Evolutionary conservation across 2,888 invertebrate genomes (phyloP).

Genomic region (Dryadula phaetusa): DNA sequence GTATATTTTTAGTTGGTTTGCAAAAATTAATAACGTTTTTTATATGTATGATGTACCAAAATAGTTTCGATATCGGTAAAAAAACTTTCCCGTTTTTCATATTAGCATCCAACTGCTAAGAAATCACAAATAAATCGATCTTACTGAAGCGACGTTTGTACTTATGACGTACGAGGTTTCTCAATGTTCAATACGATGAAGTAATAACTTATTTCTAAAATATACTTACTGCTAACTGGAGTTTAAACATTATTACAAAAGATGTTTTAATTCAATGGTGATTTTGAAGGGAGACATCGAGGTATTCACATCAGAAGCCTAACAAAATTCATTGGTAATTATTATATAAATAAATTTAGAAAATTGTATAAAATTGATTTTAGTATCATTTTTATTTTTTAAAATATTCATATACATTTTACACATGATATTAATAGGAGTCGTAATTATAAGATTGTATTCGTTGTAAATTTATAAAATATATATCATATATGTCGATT

Average conservation of each 20-base stretch:
- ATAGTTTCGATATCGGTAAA: neutral
- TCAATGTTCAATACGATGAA: constrained; percentile 4
- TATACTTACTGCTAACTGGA: neutral
- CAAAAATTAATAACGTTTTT: too few species aligned
- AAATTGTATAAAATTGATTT: too few species aligned
- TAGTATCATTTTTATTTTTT: too few species aligned
- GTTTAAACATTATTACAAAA: neutral
- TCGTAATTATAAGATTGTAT: too few species aligned
- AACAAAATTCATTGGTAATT: neutral
- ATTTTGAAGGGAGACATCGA: neutral
- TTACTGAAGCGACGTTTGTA: neutral
- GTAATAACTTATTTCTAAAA: constrained; percentile 2
- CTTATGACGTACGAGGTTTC: constrained; percentile 27
- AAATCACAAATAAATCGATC: constrained; percentile 17
- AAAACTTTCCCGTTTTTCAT: constrained; percentile 23
- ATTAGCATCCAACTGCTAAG: constrained; percentile 20
- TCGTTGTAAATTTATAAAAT: too few species aligned
- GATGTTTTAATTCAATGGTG: neutral
- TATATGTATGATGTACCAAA: too few species aligned
- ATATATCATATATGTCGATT: too few species aligned
- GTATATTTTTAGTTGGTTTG: constrained; percentile 1
- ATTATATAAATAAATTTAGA: too few species aligned
- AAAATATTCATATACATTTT: too few species aligned
- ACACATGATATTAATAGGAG: too few species aligned
- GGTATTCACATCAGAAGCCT: neutral